Conservation (phyloP, 1,140 invertebrate species). For the Trichomalopsis sarcophagae region DNA sequence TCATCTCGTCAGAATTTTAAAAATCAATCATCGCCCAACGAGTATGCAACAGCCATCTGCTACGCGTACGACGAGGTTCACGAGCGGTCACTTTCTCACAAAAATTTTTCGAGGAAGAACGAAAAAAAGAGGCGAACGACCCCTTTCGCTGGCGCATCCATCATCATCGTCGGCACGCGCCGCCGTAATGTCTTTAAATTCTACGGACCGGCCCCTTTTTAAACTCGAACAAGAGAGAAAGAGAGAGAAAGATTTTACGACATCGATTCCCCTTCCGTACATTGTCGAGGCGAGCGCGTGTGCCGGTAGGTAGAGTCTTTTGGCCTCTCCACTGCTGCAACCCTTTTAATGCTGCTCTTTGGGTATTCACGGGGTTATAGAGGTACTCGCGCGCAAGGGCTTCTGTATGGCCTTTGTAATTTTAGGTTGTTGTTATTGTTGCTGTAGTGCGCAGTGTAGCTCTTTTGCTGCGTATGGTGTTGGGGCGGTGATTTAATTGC, state of each 20-base stretch:
- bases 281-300: neutral
- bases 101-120: slow-evolving; percentile 5
- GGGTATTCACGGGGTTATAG: neutral
- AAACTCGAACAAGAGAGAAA: neutral
- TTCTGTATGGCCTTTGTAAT: neutral
- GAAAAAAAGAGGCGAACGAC: neutral
- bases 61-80: neutral
- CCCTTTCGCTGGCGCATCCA: slow-evolving; percentile 30
- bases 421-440: slow-evolving; percentile 2
- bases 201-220: neutral
- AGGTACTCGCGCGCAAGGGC: neutral
- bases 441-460: neutral
- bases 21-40: slow-evolving; percentile 18
- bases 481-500: neutral
- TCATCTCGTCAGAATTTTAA: slow-evolving; percentile 1
- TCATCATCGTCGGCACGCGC: slow-evolving; percentile 40
- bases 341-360: slow-evolving; percentile 34
- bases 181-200: slow-evolving; percentile 19
- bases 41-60: neutral
- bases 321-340: neutral
- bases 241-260: slow-evolving; percentile 23
- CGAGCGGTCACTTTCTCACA: slow-evolving; percentile 31
- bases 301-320: neutral
- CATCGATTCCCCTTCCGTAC: slow-evolving; percentile 7
- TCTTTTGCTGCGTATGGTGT: neutral